Conservation (phyloP, 64 coral and sea anemone genomes). For the Actinia equina region DNA sequence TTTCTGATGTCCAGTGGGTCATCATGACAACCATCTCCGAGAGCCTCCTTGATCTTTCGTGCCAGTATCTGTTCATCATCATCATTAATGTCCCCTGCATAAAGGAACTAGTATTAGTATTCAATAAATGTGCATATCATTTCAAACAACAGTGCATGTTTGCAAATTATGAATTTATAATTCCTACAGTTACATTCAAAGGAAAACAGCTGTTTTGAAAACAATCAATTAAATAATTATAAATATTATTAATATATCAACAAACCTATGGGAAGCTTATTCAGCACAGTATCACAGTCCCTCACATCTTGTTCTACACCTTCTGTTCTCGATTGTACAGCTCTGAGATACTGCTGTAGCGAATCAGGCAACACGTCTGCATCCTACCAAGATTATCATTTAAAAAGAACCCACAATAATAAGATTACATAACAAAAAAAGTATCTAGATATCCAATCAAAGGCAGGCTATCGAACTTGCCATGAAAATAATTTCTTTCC, state of each 20-base stretch:
- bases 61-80: conserved; percentile 54
- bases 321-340: conserved; percentile 71
- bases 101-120: neutral
- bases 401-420: neutral
- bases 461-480: neutral
- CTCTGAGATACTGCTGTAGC: conserved; percentile 60
- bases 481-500: neutral
- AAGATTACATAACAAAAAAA: too few relatives aligned
- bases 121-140: neutral
- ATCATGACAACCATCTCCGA: conserved; percentile 65
- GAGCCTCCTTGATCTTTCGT: conserved; percentile 68
- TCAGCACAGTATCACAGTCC: conserved; percentile 69
- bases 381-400: neutral
- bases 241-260: neutral
- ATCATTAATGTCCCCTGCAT: conserved; percentile 2
- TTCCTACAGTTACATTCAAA: neutral
- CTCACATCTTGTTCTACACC: conserved; percentile 61
- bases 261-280: conserved; percentile 46
- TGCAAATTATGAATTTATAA: neutral
- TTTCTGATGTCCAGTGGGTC: conserved; percentile 69
- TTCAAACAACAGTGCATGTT: neutral
- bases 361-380: conserved; percentile 59
- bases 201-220: neutral
- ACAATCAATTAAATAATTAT: neutral
- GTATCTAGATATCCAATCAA: neutral